Conservation (phyloP, 2,888 invertebrate genomes). For the Plemyria rubiginata region DNA sequence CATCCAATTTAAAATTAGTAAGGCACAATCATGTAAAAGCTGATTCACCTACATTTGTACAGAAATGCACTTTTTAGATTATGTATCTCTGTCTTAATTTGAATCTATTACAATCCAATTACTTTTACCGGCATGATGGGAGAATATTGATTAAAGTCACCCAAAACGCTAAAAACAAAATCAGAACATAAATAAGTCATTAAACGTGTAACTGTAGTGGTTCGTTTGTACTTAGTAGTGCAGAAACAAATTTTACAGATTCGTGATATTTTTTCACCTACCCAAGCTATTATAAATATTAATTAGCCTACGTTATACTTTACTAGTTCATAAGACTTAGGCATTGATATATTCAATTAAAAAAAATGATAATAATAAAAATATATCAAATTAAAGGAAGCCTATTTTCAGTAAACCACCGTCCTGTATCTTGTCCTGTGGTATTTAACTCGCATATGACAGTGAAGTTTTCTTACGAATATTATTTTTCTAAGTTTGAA, state of each 20-base stretch:
- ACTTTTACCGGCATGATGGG: slow-evolving; percentile 8
- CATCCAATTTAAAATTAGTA: slow-evolving; percentile 28
- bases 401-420: slow-evolving; percentile 25
- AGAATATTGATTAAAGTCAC: slow-evolving; percentile 22
- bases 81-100: slow-evolving; percentile 8
- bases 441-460: not conserved
- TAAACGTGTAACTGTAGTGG: slow-evolving; percentile 11
- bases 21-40: slow-evolving; percentile 27
- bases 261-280: slow-evolving; percentile 21
- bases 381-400: slow-evolving; percentile 30
- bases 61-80: slow-evolving; percentile 9
- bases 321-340: slow-evolving; percentile 33
- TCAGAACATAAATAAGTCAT: slow-evolving; percentile 3
- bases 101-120: slow-evolving; percentile 4
- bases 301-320: slow-evolving; percentile 26
- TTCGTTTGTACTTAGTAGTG: slow-evolving; percentile 24
- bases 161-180: slow-evolving; percentile 1
- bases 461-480: not conserved
- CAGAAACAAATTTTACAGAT: slow-evolving; percentile 9
- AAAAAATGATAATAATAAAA: too few relatives aligned
- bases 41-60: slow-evolving; percentile 10
- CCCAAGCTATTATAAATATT: slow-evolving; percentile 29
- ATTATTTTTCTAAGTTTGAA: not conserved
- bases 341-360: slow-evolving; percentile 29
- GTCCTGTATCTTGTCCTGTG: not conserved